Conservation (phyloP, 2,113 vertebrate genomes). For the Myrmophylax atrothorax region DNA sequence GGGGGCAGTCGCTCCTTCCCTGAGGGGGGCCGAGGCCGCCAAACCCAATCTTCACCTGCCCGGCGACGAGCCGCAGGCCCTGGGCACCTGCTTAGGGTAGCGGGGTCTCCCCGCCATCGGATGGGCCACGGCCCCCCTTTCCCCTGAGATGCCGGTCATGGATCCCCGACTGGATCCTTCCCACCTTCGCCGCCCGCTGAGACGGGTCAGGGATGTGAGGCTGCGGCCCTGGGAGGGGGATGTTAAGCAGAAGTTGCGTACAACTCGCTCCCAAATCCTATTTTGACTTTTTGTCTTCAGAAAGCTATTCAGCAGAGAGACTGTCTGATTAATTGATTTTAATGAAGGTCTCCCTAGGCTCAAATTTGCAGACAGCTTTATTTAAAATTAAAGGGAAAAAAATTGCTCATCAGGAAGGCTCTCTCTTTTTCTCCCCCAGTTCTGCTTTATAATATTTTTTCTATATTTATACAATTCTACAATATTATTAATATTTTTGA, state of each 20-base stretch:
- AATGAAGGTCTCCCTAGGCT: constrained; percentile 74
- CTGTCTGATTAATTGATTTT: constrained; percentile 77
- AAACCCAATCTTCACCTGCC: neutral
- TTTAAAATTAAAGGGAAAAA: constrained; percentile 48
- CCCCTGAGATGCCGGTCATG: neutral
- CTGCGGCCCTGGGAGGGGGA: neutral
- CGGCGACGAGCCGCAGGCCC: neutral
- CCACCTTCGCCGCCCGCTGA: neutral
- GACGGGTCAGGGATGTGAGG: neutral
- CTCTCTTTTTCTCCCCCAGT: neutral
- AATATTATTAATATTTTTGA: neutral
- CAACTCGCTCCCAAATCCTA: constrained; percentile 1
- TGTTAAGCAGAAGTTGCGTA: neutral
- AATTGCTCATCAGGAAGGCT: neutral
- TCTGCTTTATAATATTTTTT: neutral
- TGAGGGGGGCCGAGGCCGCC: neutral
- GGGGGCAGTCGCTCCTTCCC: neutral
- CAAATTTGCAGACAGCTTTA: constrained; percentile 61
- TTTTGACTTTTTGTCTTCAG: constrained; percentile 18
- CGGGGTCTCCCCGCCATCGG: neutral
- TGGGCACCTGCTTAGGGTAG: neutral
- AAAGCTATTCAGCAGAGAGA: constrained; percentile 70
- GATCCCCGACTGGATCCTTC: neutral
- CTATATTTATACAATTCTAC: neutral
- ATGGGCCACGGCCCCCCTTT: neutral